These are phyloP conservation scores for Lasiommata megera DNA, from an alignment of 2,888 invertebrate species.

Conservation along the genomic window DNA sequence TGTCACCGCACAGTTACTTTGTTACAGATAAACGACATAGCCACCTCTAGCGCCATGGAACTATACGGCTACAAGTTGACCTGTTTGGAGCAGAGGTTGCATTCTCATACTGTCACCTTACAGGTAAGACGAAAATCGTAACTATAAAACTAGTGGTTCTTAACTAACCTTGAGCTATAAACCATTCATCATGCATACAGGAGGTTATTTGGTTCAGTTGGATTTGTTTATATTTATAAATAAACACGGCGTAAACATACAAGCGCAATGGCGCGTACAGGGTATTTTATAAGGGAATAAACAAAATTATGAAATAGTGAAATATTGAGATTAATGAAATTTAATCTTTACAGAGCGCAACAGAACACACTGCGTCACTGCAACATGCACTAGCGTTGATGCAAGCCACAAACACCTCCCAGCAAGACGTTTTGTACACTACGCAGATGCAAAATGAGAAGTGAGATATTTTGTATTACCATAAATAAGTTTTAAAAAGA, in stretches of 20 bases:
- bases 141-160: background rate
- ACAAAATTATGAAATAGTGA: too few species aligned
- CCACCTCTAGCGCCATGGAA: constrained; percentile 87
- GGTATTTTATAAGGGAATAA: too few species aligned
- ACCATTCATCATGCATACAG: too few species aligned
- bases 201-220: too few species aligned
- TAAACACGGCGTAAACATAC: too few species aligned
- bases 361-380: constrained; percentile 71
- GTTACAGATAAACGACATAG: constrained; percentile 73
- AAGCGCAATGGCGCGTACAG: too few species aligned
- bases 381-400: constrained; percentile 72
- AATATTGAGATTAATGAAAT: too few species aligned
- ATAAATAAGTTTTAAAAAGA: background rate
- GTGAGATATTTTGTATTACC: constrained; percentile 49
- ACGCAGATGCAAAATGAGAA: constrained; percentile 75
- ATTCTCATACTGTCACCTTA: constrained; percentile 65
- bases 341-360: constrained; percentile 60
- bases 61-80: constrained; percentile 86
- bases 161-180: too few species aligned
- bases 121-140: constrained; percentile 46
- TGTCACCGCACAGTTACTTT: background rate
- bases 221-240: too few species aligned
- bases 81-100: constrained; percentile 69
- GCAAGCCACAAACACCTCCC: constrained; percentile 69
- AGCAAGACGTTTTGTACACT: constrained; percentile 71